These are phyloP conservation scores for Actias luna DNA, from an alignment of 2,888 invertebrate genomes.

Conservation along the genomic window DNA sequence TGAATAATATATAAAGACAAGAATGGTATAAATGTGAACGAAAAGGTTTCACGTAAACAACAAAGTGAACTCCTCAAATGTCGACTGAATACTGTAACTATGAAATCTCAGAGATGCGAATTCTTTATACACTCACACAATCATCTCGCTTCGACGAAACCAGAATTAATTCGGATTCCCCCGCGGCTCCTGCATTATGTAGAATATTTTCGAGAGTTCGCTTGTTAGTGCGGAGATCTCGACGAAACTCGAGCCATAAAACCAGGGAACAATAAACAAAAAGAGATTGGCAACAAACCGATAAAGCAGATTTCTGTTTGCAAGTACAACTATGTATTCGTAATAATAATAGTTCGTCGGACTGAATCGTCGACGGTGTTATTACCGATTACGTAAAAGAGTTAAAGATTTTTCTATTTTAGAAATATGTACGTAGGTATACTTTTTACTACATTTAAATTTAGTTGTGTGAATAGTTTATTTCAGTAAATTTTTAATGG, in stretches of 20 bases:
- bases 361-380: conserved; percentile 46
- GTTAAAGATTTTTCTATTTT: conserved; percentile 33
- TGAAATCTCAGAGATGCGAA: conserved; percentile 32
- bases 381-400: conserved; percentile 50
- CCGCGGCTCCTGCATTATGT: conserved; percentile 53
- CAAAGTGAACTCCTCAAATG: not conserved
- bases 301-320: conserved; percentile 59
- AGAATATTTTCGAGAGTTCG: conserved; percentile 53
- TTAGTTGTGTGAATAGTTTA: not conserved
- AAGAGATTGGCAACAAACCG: conserved; percentile 52
- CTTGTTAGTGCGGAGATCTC: conserved; percentile 53
- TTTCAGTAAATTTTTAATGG: too few species aligned
- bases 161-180: conserved; percentile 52
- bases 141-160: conserved; percentile 55
- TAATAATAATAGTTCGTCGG: conserved; percentile 62
- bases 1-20: not conserved
- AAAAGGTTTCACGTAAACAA: not conserved
- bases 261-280: conserved; percentile 53
- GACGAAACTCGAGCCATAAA: conserved; percentile 49
- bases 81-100: conserved; percentile 25
- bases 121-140: conserved; percentile 54
- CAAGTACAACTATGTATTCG: conserved; percentile 51
- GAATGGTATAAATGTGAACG: not conserved
- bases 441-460: not conserved
- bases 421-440: conserved; percentile 23